Base-by-base conservation (phyloP, 2,888 invertebrate genomes). In the Heliconius sara region DNA sequence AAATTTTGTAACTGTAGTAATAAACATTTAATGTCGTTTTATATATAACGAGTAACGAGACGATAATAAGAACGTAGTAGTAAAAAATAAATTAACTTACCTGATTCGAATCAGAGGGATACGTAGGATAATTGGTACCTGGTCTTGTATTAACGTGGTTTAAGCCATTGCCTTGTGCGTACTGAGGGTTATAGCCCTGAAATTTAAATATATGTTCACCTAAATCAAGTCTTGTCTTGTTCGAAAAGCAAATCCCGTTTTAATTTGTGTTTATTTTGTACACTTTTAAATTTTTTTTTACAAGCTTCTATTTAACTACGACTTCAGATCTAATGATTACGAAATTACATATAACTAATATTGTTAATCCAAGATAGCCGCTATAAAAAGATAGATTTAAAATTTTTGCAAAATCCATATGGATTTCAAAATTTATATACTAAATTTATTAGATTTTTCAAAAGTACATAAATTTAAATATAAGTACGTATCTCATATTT, bases 101-200 rank as follows among this genome's bases (percentile, higher is more conserved):
- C 67, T 66, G 78, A 78, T 75, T 75, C 65, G 43, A 66, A 47
- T 39, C 47, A 66, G 75, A 47, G 27, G 75, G 75, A 75, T 75
- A 65, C 30, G 75, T 13, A n/a, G 75, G 75, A 65, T 75, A 75
- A 75, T 75, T 75, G 75, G 43, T 75, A 65, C 47, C 75, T 65
- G 75, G 75, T 75, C 75, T 65, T 47, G 9, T 75, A 65, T 75
- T 65, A 65, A 65, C 47, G 65, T 75, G 63, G 39, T 47, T 63
- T 65, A 75, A 65, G 65, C 75, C 65, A 75, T 75, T 65, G 65
- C 75, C 65, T 47, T 75, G 65, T 27, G 63, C 3, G 34, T 75
- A 75, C 47, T 75, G 75, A 63, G 75, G 65, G 65, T 75, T 75
- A 75, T 65, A 65, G 63, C 75, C 75, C 75, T 75, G 63, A 65